Evolutionary conservation across 2,888 invertebrate species (phyloP).

Genomic region (Tyria jacobaeae): DNA sequence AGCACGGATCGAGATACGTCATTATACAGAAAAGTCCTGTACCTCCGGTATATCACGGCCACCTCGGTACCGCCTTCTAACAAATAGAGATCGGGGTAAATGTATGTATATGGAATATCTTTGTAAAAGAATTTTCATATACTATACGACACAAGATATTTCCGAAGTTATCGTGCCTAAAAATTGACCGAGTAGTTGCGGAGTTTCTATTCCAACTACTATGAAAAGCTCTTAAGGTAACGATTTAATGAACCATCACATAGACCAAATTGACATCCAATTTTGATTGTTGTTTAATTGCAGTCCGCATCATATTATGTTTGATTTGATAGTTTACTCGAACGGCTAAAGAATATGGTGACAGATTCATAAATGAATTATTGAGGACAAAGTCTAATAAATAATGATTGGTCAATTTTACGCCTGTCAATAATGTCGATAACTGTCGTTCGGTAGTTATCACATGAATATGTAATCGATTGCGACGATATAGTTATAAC

Average conservation of each 20-base stretch:
- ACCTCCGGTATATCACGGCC: no score
- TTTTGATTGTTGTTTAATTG: neutral
- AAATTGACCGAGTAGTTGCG: no score
- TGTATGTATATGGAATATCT: no score
- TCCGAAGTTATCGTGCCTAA: no score
- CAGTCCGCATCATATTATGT: neutral
- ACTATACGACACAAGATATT: no score
- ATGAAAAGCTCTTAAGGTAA: no score
- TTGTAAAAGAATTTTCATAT: no score
- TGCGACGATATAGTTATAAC: slow-evolving; percentile 2
- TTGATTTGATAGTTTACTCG: neutral
- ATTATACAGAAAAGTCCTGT: neutral
- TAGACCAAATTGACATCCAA: no score
- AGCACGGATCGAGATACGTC: neutral
- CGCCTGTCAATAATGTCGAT: slow-evolving; percentile 15
- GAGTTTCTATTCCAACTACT: neutral
- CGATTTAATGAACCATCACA: no score
- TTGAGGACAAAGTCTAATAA: slow-evolving; percentile 12
- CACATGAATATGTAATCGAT: slow-evolving; percentile 17
- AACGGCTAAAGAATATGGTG: neutral
- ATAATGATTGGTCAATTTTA: slow-evolving; percentile 22
- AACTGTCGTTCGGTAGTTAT: slow-evolving; percentile 15
- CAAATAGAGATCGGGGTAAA: no score
- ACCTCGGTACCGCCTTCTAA: no score
- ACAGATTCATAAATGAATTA: slow-evolving; percentile 11